Evolutionary conservation across 1,140 invertebrate genomes (phyloP).

Genomic region (Drosophila santomea): DNA sequence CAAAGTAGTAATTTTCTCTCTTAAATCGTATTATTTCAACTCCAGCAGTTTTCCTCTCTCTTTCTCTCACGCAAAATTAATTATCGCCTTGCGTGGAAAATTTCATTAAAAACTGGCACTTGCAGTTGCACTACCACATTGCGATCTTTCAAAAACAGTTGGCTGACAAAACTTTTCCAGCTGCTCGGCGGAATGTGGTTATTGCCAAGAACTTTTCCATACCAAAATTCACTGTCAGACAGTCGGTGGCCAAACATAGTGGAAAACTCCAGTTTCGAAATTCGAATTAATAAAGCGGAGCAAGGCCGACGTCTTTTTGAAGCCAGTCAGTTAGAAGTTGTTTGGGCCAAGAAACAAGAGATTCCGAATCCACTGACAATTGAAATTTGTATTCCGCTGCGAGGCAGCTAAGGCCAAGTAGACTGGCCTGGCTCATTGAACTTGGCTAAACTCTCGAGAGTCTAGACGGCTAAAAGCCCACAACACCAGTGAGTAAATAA

Average conservation of each 20-base stretch:
- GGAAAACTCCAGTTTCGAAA: slow-evolving; percentile 41
- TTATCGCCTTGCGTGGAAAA: slow-evolving; percentile 29
- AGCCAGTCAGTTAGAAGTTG: slow-evolving; percentile 30
- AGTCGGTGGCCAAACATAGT: background rate
- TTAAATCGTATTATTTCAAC: background rate
- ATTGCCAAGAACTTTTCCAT: slow-evolving; percentile 43
- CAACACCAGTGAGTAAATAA: slow-evolving; percentile 31
- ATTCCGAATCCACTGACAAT: slow-evolving; percentile 44
- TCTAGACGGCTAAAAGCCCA: slow-evolving; percentile 36
- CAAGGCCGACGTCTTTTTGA: slow-evolving; percentile 69
- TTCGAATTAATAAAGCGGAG: slow-evolving; percentile 59
- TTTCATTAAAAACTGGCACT: slow-evolving; percentile 36
- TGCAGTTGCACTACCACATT: slow-evolving; percentile 10
- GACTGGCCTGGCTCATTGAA: slow-evolving; percentile 63
- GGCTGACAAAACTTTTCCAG: slow-evolving; percentile 17
- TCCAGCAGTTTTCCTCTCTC: background rate
- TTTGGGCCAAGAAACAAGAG: slow-evolving; percentile 31
- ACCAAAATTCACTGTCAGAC: slow-evolving; percentile 40
- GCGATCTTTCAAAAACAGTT: slow-evolving; percentile 4
- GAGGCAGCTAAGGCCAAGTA: slow-evolving; percentile 56
- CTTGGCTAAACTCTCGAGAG: slow-evolving; percentile 45
- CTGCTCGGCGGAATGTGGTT: slow-evolving; percentile 2
- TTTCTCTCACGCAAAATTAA: slow-evolving; percentile 1
- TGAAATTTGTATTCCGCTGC: slow-evolving; percentile 59
- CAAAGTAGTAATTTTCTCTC: background rate